Evolutionary conservation across 2,888 invertebrate genomes (phyloP), one percentile per base, ranked within the genome.

Genomic region (Eristalis arbustorum): DNA sequence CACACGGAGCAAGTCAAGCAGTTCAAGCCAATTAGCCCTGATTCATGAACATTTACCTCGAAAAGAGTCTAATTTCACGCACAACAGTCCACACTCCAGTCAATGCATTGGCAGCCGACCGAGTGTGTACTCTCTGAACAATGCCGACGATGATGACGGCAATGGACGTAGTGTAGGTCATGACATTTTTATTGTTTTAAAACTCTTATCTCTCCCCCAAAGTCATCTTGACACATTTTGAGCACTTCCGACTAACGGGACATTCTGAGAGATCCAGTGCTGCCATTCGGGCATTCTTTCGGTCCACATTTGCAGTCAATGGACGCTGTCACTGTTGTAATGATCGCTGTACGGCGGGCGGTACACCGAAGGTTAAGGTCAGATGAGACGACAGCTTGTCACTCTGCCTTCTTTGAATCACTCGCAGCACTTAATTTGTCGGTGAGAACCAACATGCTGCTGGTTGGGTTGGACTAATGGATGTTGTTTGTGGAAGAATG

Each of bases 361-460:
- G 67, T 23, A 56, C 23, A n/a, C 25, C 37, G 18, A 64, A 72
- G 84, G 84, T 84, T 76, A 81, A 84, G 84, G 84, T 81, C 67
- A 80, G 59, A 57, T 49, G 80, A 81, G 64, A 81, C 67, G 72
- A 63, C 67, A 76, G 62, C 75, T 66, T 72, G 40, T 63, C 71
- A 72, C 49, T 84, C 11, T 62, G 31, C 13, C 31, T 61, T 18
- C 49, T 49, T 49, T 49, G 49, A 49, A 18, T 49, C 18, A n/a
- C 42, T 14, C 42, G 42, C n/a, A 42, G n/a, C 57, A 11, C 23
- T 62, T 68, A 66, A 67, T 67, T 76, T 68, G 68, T 76, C 14
- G 59, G 59, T 28, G 76, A 14, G 80, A 74, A 80, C 22, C 18
- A 1, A 18, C 73, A 40, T 18, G 28, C 3, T 59, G 68, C 37